phyloP scores from a whole-genome alignment of 2,888 invertebrate genomes.

The Podabrus alpinus region DNA sequence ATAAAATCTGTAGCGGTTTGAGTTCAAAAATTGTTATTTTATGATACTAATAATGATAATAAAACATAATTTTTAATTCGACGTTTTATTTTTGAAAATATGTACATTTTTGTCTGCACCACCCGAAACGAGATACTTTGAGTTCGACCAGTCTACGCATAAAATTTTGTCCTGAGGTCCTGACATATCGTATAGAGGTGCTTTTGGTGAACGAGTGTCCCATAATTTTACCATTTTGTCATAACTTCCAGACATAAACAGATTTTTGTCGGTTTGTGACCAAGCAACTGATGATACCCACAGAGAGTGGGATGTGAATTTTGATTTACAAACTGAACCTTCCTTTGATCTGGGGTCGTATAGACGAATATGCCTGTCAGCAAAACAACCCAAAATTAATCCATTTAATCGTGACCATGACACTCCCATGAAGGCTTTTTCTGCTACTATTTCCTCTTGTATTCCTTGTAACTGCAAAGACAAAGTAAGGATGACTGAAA shows the following conservation, averaged over 20 bases:
- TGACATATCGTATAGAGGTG: slow-evolving; percentile 87
- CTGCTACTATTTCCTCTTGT: slow-evolving; percentile 81
- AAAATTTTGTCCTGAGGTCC: slow-evolving; percentile 95
- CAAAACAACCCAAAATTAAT: slow-evolving; percentile 81
- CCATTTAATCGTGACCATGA: slow-evolving; percentile 80
- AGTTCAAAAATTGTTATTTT: background rate
- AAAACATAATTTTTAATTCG: background rate
- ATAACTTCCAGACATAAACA: slow-evolving; percentile 92
- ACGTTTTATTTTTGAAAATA: slow-evolving; percentile 67
- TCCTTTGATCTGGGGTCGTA: slow-evolving; percentile 92
- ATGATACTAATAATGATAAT: background rate
- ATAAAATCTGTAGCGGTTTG: background rate
- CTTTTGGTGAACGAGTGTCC: slow-evolving; percentile 92
- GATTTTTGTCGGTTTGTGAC: slow-evolving; percentile 79
- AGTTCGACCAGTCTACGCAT: slow-evolving; percentile 92
- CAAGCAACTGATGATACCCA: slow-evolving; percentile 93
- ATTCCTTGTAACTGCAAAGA: slow-evolving; percentile 67
- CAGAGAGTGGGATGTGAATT: slow-evolving; percentile 84
- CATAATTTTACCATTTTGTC: slow-evolving; percentile 92
- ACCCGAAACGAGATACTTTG: slow-evolving; percentile 84
- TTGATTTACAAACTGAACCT: slow-evolving; percentile 83
- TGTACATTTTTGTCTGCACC: slow-evolving; percentile 92
- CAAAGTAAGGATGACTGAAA: background rate
- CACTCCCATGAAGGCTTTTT: slow-evolving; percentile 87
- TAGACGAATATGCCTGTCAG: slow-evolving; percentile 87